Evolutionary conservation across 2,888 invertebrate genomes (phyloP).

Genomic region (Bruchidius siliquastri): DNA sequence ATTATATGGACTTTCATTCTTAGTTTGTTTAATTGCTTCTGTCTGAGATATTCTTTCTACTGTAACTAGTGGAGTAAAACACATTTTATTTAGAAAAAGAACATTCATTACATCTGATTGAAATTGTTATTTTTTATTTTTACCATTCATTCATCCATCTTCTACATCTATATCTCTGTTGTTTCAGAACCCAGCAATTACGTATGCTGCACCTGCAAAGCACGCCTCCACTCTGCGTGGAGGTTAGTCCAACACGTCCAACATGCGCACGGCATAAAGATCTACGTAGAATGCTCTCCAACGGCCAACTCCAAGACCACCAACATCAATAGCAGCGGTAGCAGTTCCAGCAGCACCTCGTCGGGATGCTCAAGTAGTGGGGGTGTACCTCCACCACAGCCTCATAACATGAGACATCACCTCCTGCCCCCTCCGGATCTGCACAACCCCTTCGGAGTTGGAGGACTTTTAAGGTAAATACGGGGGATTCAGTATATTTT

Average conservation of each 20-base stretch:
- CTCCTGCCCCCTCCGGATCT: slow-evolving; percentile 67
- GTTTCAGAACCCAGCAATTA: slow-evolving; percentile 90
- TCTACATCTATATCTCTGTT: no score
- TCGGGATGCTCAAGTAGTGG: slow-evolving; percentile 53
- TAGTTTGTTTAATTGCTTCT: no score
- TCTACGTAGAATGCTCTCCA: slow-evolving; percentile 70
- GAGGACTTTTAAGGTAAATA: slow-evolving; percentile 57
- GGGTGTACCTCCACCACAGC: slow-evolving; percentile 54
- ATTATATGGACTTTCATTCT: no score
- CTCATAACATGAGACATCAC: slow-evolving; percentile 63
- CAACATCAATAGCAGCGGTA: slow-evolving; percentile 53
- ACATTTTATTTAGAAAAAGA: no score
- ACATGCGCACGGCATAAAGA: slow-evolving; percentile 87
- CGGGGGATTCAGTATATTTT: no score
- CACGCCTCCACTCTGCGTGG: slow-evolving; percentile 92
- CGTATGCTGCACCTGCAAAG: slow-evolving; percentile 91
- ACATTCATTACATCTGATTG: no score
- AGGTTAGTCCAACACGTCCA: slow-evolving; percentile 91
- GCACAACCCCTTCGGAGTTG: slow-evolving; percentile 71
- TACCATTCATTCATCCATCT: no score
- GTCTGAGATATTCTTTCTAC: no score
- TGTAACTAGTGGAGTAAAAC: no score
- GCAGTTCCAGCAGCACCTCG: slow-evolving; percentile 50
- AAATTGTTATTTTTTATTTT: no score
- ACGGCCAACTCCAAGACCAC: slow-evolving; percentile 42